Base-by-base conservation (phyloP, 2,113 vertebrate species). In the Rhinoptilus africanus region DNA sequence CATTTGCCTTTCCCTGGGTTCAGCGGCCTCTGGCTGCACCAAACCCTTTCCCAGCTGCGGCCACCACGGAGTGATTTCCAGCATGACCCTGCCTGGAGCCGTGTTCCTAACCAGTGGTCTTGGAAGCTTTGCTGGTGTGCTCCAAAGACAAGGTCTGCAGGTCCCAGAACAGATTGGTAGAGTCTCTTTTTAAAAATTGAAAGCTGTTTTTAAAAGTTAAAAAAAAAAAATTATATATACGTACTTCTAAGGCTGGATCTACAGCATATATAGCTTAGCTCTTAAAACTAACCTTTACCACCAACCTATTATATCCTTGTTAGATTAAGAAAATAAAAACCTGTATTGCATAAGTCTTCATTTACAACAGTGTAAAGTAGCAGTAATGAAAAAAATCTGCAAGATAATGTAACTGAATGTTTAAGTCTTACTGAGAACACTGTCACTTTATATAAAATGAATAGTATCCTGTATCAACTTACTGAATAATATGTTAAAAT, bases 361-460 rank as follows among this genome's bases (percentile, higher is more conserved):
- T 97, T 95, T 95, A 96, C 91, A 95, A 75, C 88, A 48, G 62
- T 97, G 88, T 97, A 93, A 96, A 97, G 95, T 97, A 97, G 93
- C 92, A 79, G 92, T 93, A 54, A 94, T 79, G 89, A 41, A 76
- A 94, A 77, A 93, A 95, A 39, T 76, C 96, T 96, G 91, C 96
- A 89, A 97, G 97, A 76, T 96, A 77, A 84, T 8, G 21, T 97
- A 97, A 88, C 89, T 96, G 97, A 97, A 97, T 97, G 97, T 98
- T 97, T 97, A 97, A 97, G 88, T 96, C 94, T 92, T 96, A 94
- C 91, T 96, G 93, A 94, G 97, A 98, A 97, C 96, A 96, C 95
- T 96, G 98, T 98, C 98, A 98, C 98, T 98, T 98, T 98, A 98
- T 97, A 94, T 91, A 63, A 88, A 93, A 95, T 83, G 21, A 97